A percentile compares a stretch with the other conserved stretches of the same genome.
Conservation (phyloP, 2,888 invertebrate species). For the Melanostoma scalare region DNA sequence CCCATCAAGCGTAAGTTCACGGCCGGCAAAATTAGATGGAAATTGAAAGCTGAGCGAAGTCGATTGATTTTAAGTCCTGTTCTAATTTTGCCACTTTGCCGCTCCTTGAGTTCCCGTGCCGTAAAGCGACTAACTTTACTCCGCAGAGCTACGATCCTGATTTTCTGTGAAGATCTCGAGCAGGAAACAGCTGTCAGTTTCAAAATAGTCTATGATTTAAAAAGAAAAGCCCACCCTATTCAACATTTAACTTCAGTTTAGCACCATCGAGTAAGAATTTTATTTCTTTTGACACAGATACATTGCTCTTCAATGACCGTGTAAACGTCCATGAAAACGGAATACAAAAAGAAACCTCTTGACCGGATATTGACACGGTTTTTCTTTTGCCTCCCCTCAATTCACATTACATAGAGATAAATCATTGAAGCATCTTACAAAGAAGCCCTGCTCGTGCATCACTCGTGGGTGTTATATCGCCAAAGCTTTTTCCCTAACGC, state of each 20-base stretch:
- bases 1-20: too few species aligned
- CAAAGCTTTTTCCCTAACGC: slow-evolving; percentile 31
- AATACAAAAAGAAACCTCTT: slow-evolving; percentile 43
- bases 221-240: too few species aligned
- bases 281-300: slow-evolving; percentile 12
- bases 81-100: too few species aligned
- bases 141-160: too few species aligned
- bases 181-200: too few species aligned
- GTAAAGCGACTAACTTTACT: too few species aligned
- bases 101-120: too few species aligned
- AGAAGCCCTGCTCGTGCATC: slow-evolving; percentile 39
- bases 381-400: not conserved
- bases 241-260: not conserved
- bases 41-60: too few species aligned
- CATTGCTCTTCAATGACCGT: not conserved
- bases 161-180: too few species aligned
- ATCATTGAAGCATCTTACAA: slow-evolving; percentile 40
- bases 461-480: slow-evolving; percentile 43
- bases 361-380: slow-evolving; percentile 71
- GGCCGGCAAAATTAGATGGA: too few species aligned
- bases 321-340: slow-evolving; percentile 62
- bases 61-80: too few species aligned
- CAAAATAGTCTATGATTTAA: too few species aligned
- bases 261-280: not conserved
- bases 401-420: slow-evolving; percentile 2